Evolutionary conservation across 2,888 invertebrate species (phyloP), one percentile per base, ranked within the genome.

Genomic region (Tiphia femorata): DNA sequence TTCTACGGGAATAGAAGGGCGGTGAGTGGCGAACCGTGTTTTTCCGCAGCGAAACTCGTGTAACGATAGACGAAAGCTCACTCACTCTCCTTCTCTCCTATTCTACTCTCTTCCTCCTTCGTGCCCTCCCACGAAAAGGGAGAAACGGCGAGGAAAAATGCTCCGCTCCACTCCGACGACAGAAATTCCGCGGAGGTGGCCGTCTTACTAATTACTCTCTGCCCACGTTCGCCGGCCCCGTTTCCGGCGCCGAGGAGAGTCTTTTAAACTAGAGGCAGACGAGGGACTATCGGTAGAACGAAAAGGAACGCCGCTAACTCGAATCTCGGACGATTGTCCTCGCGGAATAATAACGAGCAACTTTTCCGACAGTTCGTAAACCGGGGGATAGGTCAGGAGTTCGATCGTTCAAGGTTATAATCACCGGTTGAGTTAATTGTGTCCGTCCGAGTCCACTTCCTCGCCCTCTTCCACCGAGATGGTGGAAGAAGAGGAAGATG

Each of bases 1-100:
- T 6, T 35, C 38, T 14, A 6, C 4, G 41, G 23, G 25, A 12
- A 23, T 23, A 16, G 23, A 43, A 43, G 21, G 16, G 41, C 14
- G 44, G 54, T 56, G 56, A 70, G 64, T 64, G 67, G 52, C 41
- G 44, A 64, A 64, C 54, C 70, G 43, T 64, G 66, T 70, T 64
- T 55, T 52, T 14, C 33, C 33, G 33, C 12, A 14, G 12, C 2
- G 40, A 59, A 59, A 49, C 53, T 50, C 30, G 49, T 48, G 40
- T 25, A 16, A 43, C 42, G 29, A 46, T n/a, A n/a, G n/a, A n/a
- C n/a, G n/a, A n/a, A n/a, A n/a, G 25, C 3, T 17, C 16, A 10
- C 35, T 8, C 12, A 27, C 25, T 25, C 16, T 14, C 44, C 21
- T 3, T n/a, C 10, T 17, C 14, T 27, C 14, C n/a, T n/a, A n/a